These are phyloP conservation scores for Xanthia togata DNA, from an alignment of 2,888 invertebrate species.

Conservation along the genomic window DNA sequence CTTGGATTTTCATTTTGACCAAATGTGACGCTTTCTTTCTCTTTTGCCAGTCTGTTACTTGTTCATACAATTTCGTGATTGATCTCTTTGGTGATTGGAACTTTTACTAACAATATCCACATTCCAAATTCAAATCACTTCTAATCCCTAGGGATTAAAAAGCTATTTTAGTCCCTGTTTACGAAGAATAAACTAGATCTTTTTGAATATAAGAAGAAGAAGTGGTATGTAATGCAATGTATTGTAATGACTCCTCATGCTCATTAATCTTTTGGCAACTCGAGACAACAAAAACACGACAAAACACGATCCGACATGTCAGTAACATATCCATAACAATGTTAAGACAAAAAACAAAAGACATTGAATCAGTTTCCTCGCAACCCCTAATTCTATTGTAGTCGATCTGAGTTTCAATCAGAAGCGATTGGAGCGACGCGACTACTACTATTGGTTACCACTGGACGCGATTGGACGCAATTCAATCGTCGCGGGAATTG, in stretches of 20 bases:
- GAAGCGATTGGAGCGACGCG: conserved; percentile 48
- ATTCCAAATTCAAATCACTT: too few species aligned
- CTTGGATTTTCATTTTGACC: too few species aligned
- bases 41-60: too few species aligned
- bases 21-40: too few species aligned
- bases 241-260: background rate
- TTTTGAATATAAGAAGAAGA: too few species aligned
- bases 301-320: background rate
- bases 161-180: too few species aligned
- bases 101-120: too few species aligned
- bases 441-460: conserved; percentile 46
- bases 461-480: conserved; percentile 47
- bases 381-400: conserved; percentile 47
- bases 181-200: too few species aligned
- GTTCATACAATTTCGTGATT: too few species aligned
- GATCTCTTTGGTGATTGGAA: too few species aligned
- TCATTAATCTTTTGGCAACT: background rate
- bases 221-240: too few species aligned
- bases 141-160: too few species aligned
- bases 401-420: conserved; percentile 59
- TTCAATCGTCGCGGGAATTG: conserved; percentile 53
- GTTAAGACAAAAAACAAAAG: conserved; percentile 25
- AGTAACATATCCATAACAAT: background rate
- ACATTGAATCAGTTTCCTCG: background rate
- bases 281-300: background rate